Base-by-base conservation (phyloP, 1,140 invertebrate species). In the Brachionus calyciflorus region DNA sequence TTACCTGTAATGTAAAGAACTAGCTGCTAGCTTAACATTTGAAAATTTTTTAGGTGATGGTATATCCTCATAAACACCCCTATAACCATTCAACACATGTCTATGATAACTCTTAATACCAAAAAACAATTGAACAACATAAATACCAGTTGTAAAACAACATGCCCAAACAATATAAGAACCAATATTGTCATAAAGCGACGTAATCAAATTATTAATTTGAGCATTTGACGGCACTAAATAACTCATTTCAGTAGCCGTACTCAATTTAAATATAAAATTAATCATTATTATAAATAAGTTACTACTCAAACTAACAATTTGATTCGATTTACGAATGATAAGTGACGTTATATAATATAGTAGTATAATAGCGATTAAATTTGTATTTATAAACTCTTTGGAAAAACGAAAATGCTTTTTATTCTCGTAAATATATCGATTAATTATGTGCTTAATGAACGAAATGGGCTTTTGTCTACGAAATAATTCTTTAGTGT, bases 291-390 rank as follows among this genome's bases (percentile, higher is more conserved):
- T 33, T 3, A 73, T 51, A 14, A 73, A 41, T 33, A 73, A 51
- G 19, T 73, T 73, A 33, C 46, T 73, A 33, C 69, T 73, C 10
- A 73, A 41, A 24, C 69, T 55, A 14, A 73, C 30, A 14, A 73
- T 73, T 51, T 37, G 14, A 51, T 55, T 73, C 12, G 69, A 73
- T 26, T 73, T 73, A 12, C 69, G 24, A 17, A 73, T 73, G 24
- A 73, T 73, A 0, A 73, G 24, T 46, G n/a, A 57, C 12, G 73
- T 76, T 30, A 76, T 30, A 30, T 76, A 76, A 41, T 76, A 76
- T 9, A 55, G 28, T 44, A 76, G 37, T 33, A 76, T 76, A 60
- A 76, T 57, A 2, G 73, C 73, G 30, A 76, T 76, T 12, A 76
- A 51, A 44, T 76, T 44, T 10, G 49, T 76, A 30, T 76, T 76